A percentile compares a stretch with the other conserved stretches of the same genome.
Conservation (phyloP, 2,888 invertebrate species). For the Nasonovia ribisnigri region DNA sequence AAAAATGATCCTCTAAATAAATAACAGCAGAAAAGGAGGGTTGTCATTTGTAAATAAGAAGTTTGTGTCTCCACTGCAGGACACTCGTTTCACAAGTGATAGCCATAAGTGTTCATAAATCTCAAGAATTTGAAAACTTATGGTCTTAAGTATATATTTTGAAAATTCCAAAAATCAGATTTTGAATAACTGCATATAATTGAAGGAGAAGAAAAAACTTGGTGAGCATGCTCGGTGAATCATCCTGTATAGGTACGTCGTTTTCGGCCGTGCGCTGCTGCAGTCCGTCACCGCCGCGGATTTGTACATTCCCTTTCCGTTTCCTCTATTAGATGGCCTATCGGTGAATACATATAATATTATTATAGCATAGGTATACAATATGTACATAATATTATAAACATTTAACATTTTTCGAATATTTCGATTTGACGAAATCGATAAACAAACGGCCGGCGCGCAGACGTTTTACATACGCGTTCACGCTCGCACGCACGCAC, state of each 20-base stretch:
- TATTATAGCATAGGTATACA: background rate
- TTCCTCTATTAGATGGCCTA: background rate
- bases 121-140: too few species aligned
- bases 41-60: too few species aligned
- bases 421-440: constrained; percentile 28
- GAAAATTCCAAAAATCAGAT: too few species aligned
- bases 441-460: constrained; percentile 6
- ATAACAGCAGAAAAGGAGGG: too few species aligned
- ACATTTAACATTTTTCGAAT: constrained; percentile 45
- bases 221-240: too few species aligned
- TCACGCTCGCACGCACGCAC: background rate
- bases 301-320: background rate
- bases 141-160: too few species aligned
- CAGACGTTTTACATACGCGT: background rate
- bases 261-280: background rate
- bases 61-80: too few species aligned
- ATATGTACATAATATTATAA: background rate
- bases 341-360: background rate
- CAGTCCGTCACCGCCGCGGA: background rate
- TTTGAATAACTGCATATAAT: too few species aligned
- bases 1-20: too few species aligned
- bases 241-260: background rate
- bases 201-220: too few species aligned
- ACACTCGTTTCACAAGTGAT: too few species aligned
- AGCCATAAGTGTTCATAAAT: too few species aligned